Base-by-base conservation (phyloP, 1,140 invertebrate species). In the Atta colombica region DNA sequence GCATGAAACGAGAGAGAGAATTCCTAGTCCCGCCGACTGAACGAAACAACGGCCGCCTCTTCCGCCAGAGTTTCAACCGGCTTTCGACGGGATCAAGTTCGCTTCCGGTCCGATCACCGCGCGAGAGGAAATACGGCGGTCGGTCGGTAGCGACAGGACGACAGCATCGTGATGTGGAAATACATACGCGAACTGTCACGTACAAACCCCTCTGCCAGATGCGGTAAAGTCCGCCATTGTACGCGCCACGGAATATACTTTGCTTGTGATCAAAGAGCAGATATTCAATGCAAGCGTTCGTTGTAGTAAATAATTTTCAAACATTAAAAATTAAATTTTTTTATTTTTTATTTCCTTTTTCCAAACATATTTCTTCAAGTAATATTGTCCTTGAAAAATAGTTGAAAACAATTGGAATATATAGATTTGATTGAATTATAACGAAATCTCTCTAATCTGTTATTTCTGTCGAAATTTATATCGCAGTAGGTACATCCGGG, bases 21-120 rank as follows among this genome's bases (percentile, higher is more conserved):
- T 68, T 82, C 49, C 49, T 10, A 61, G 16, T 61, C 21, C 4
- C 3, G 31, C 18, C 55, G 45, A 12, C 21, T 66, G 7, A 21
- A 51, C 49, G 65, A 75, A 80, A 74, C 66, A 80, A 78, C 39
- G 18, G 28, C 51, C 51, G 45, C 21, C 66, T 35, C 31, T 75
- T 74, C 49, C 72, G 31, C 10, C 25, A 28, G 53, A 25, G 55
- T 78, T 71, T 39, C 63, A 18, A 49, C 61, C 51, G 58, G 60
- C n/a, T 72, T 21, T 77, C 68, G 61, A 75, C 77, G 60, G 69
- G 61, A 86, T 86, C 85, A 66, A 61, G 60, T 84, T 82, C 58
- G 39, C 85, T 90, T 91, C 85, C 88, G 77, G 75, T 21, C 63
- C 55, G 80, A 74, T 82, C 80, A 39, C 35, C 16, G 14, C 63